These are phyloP conservation scores for Plotosus lineatus DNA, from an alignment of 2,113 vertebrate species.

Conservation along the genomic window DNA sequence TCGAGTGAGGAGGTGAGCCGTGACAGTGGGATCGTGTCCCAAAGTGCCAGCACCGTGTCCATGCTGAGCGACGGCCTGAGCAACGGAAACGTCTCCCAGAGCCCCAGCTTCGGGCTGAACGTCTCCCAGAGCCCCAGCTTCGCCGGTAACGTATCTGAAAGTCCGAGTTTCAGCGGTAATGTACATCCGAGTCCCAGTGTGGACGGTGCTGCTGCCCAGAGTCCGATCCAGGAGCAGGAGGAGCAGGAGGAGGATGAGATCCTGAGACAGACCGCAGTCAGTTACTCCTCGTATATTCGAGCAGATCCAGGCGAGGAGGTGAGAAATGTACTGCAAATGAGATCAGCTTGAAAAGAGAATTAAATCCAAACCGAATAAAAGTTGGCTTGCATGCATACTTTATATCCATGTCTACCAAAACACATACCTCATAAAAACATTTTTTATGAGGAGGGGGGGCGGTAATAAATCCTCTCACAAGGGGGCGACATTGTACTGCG, in stretches of 20 bases:
- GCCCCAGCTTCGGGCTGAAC: constrained; percentile 70
- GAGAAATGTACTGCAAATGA: background rate
- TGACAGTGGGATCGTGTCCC: constrained; percentile 90
- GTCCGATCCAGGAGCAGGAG: constrained; percentile 60
- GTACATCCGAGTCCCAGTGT: constrained; percentile 66
- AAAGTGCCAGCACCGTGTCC: constrained; percentile 86
- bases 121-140: constrained; percentile 67
- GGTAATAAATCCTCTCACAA: too few species aligned
- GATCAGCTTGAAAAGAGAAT: too few species aligned
- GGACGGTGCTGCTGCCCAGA: constrained; percentile 4
- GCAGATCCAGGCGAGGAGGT: constrained; percentile 74
- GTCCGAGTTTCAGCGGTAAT: constrained; percentile 56
- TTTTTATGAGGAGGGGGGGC: too few species aligned
- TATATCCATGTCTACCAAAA: too few species aligned
- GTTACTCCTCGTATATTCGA: constrained; percentile 72
- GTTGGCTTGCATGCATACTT: too few species aligned
- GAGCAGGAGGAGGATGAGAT: constrained; percentile 68
- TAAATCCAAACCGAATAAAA: too few species aligned
- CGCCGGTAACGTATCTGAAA: constrained; percentile 47
- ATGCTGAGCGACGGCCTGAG: constrained; percentile 78
- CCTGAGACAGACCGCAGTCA: constrained; percentile 65
- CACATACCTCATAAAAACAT: too few species aligned
- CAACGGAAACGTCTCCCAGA: constrained; percentile 73
- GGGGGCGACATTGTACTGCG: too few species aligned
- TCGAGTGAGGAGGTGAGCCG: constrained; percentile 72